Conservation (phyloP, 2,113 vertebrate species). For the Festucalex cinctus region DNA sequence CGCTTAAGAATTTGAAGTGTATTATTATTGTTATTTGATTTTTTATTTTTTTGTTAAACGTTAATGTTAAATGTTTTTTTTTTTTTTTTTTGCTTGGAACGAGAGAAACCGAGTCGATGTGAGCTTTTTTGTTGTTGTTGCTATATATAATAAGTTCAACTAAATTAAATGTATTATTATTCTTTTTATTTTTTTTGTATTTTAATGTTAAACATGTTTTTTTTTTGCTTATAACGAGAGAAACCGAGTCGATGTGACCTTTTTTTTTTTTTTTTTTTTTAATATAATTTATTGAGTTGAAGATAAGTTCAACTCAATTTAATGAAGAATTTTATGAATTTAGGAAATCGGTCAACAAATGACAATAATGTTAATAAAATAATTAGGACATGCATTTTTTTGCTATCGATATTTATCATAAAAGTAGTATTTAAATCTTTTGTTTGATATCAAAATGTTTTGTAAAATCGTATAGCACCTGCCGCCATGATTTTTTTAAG, state of each 20-base stretch:
- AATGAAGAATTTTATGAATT: not conserved
- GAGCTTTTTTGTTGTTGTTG: too few species aligned
- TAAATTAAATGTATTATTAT: too few species aligned
- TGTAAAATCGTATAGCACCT: not conserved
- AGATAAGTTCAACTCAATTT: not conserved
- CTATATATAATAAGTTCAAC: too few species aligned
- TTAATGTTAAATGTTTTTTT: too few species aligned
- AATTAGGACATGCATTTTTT: not conserved
- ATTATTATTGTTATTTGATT: too few species aligned
- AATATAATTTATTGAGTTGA: not conserved
- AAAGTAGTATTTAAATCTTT: not conserved
- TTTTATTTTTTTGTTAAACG: too few species aligned
- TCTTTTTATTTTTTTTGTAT: not conserved
- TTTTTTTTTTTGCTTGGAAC: not conserved
- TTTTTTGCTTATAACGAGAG: too few species aligned
- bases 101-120: not conserved
- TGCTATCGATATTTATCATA: not conserved
- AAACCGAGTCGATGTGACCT: too few species aligned
- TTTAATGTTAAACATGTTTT: too few species aligned
- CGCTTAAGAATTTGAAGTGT: too few species aligned
- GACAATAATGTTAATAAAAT: not conserved
- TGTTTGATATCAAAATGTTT: not conserved
- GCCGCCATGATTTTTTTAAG: constrained; percentile 22
- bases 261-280: not conserved
- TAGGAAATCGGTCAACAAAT: not conserved